Base-by-base conservation (phyloP, 2,797 vertebrate species). In the Rhadinocentrus ornatus region DNA sequence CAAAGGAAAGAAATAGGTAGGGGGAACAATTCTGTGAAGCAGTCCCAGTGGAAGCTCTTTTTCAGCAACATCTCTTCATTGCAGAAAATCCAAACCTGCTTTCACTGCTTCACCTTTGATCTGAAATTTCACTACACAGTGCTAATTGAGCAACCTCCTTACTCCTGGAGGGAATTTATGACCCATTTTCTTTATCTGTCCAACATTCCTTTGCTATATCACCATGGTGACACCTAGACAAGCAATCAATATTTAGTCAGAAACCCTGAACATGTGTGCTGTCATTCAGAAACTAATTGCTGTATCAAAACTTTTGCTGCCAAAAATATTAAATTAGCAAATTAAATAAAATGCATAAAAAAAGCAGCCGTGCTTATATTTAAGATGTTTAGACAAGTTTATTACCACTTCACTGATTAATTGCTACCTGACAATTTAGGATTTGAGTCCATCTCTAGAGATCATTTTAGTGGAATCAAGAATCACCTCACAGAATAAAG, bases 51-150 rank as follows among this genome's bases (percentile, higher is more conserved):
- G n/a, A 69, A 53, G 7, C 27, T 13, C 11, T 60, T 62, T 69
- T 32, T 61, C 20, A 61, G 5, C 32, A 63, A 44, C 16, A 32
- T 68, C 59, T 69, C 61, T 48, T 61, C 29, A 12, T 24, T 35
- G 39, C 31, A 59, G 59, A 59, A 77, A 57, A 77, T 63, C 66
- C 56, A 55, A 81, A 67, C 71, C 66, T 57, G 62, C 74, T 82
- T 86, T 81, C 66, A 66, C 67, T 73, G 54, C 48, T 67, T 69
- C 62, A 86, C 71, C 86, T 89, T 90, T 89, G 76, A 83, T 69
- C 78, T 53, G 2, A 1, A 34, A 64, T 79, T 84, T 85, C 65
- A 62, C 80, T 69, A 75, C 69, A 72, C 2, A 1, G 66, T 69
- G 65, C 69, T 81, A 73, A 79, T 85, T 71, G 76, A 69, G 62